phyloP scores from a whole-genome alignment of 2,888 invertebrate species.

The Heliconius aoede region DNA sequence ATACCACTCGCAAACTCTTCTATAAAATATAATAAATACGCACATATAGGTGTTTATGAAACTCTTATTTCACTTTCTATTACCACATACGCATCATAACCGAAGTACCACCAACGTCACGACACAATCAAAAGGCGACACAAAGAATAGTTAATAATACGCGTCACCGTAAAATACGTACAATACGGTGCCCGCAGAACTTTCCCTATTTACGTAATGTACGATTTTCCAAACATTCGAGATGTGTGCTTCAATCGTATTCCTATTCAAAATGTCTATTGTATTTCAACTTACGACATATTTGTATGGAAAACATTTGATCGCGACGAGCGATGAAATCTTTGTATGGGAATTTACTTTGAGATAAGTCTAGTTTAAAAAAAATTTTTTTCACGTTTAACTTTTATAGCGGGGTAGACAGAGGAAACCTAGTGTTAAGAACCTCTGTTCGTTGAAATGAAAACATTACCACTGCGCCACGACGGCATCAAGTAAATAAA shows the following conservation, averaged over 20 bases:
- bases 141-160: conserved; percentile 30
- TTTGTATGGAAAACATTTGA: conserved; percentile 28
- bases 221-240: conserved; percentile 45
- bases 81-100: conserved; percentile 10
- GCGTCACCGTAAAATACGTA: conserved; percentile 29
- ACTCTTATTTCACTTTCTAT: conserved; percentile 16
- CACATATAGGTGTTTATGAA: neutral
- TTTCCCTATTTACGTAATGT: conserved; percentile 39
- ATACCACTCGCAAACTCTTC: neutral
- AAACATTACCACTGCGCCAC: too few relatives aligned
- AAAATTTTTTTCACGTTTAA: neutral
- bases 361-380: neutral
- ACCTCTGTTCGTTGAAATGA: too few relatives aligned
- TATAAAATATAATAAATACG: neutral
- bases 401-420: neutral
- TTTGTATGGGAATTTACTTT: neutral
- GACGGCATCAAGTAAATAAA: too few relatives aligned
- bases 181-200: conserved; percentile 33
- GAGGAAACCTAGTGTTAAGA: too few relatives aligned
- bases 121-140: conserved; percentile 20
- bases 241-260: conserved; percentile 39
- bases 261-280: conserved; percentile 44
- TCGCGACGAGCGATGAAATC: neutral
- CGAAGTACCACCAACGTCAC: conserved; percentile 4
- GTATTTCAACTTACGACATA: conserved; percentile 31